Evolutionary conservation across 1,140 invertebrate species (phyloP), one percentile per base, ranked within the genome.

Genomic region (Drosophila subpulchrella): DNA sequence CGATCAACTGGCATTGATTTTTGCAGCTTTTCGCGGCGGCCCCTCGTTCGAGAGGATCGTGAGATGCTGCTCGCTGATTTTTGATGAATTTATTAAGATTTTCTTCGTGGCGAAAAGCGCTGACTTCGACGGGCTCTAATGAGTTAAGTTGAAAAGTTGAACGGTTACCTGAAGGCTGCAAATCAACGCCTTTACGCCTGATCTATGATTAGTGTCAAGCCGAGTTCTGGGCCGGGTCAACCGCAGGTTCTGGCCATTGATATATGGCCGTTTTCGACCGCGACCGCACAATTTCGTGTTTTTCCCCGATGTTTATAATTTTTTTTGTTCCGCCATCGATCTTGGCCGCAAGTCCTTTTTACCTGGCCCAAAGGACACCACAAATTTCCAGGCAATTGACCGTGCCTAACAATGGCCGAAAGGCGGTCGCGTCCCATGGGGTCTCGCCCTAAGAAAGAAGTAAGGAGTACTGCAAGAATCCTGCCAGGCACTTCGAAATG

Each of bases 41-140:
- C 55, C 27, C 66, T 50, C 61, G 59, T 74, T 42, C 62, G 72
- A 48, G 76, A 30, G 77, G 62, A 85, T 86, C 82, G 82, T 86
- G 82, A 86, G 82, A 86, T 86, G 82, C 80, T 70, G 66, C 79
- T 75, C 60, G 67, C 60, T 88, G 82, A 86, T 86, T 86, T 86
- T 86, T 86, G 83, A 86, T 86, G 82, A 86, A 86, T 86, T 86
- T 86, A 86, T 86, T 86, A 86, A 88, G 82, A 88, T 86, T 86
- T 86, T 85, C 58, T 65, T 38, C 47, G 41, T 78, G 75, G 67
- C 55, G 24, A 54, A 54, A 53, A 55, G 47, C 62, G 34, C 44
- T 50, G 13, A 5, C 44, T 51, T 38, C 6, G 32, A 27, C 17
- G 55, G 50, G 53, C 81, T 81, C 83, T 86, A 86, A 88, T 88